These are phyloP conservation scores for Chloroclysta siterata DNA, from an alignment of 2,888 invertebrate species.

Conservation along the genomic window DNA sequence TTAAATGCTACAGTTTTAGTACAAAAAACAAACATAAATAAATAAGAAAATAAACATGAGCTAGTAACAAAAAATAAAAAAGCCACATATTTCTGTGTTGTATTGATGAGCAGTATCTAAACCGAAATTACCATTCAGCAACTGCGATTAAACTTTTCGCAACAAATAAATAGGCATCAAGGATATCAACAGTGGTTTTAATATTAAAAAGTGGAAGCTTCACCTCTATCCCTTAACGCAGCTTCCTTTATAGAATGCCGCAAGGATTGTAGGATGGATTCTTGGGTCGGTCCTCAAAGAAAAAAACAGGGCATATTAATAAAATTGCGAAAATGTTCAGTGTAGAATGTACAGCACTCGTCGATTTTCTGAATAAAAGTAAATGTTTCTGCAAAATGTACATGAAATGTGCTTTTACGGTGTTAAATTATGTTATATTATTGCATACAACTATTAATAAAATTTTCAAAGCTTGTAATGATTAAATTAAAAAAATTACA, in stretches of 20 bases:
- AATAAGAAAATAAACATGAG: too few species aligned
- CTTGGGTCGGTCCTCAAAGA: slow-evolving; percentile 72
- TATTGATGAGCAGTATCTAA: not conserved
- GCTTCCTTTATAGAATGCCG: slow-evolving; percentile 69
- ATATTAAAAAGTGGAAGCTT: slow-evolving; percentile 57
- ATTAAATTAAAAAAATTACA: slow-evolving; percentile 1
- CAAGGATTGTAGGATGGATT: slow-evolving; percentile 70
- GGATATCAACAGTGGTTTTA: slow-evolving; percentile 48
- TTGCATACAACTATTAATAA: slow-evolving; percentile 15
- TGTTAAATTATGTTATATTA: slow-evolving; percentile 9
- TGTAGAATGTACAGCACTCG: slow-evolving; percentile 35
- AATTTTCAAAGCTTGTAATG: slow-evolving; percentile 14
- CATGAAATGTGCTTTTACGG: slow-evolving; percentile 10
- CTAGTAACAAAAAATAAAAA: not conserved
- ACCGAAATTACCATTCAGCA: not conserved
- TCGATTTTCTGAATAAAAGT: not conserved
- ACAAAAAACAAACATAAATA: too few species aligned
- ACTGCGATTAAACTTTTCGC: not conserved
- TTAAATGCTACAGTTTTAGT: too few species aligned
- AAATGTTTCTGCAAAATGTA: slow-evolving; percentile 8
- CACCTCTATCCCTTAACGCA: slow-evolving; percentile 69
- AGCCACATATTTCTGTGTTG: not conserved
- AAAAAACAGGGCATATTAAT: slow-evolving; percentile 57
- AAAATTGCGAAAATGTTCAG: slow-evolving; percentile 39
- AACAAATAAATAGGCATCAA: slow-evolving; percentile 20